Evolutionary conservation across 2,113 vertebrate species (phyloP).

Genomic region (Azemiops feae): DNA sequence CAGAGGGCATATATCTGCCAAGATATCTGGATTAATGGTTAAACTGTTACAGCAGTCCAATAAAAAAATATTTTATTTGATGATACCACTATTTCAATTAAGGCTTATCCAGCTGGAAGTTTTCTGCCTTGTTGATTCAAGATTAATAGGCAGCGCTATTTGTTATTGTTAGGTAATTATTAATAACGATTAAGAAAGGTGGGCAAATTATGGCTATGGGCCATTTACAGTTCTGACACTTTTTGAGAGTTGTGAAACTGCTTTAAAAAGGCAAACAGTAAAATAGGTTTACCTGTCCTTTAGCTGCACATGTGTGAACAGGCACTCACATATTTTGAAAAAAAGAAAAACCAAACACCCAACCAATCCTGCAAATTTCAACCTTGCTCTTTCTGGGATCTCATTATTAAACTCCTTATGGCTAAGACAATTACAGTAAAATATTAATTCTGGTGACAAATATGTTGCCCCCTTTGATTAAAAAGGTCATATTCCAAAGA

Average conservation of each 20-base stretch:
- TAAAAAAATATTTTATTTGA: background rate
- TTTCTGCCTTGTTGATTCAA: background rate
- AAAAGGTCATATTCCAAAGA: background rate
- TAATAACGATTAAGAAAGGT: background rate
- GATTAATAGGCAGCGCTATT: background rate
- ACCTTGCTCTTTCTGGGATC: background rate
- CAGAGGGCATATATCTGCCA: constrained; percentile 63
- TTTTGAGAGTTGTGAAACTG: background rate
- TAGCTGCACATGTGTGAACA: background rate
- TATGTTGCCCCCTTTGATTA: background rate
- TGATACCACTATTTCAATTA: background rate
- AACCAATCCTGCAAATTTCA: background rate
- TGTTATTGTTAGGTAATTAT: background rate
- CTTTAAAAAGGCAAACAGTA: background rate
- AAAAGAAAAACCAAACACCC: background rate
- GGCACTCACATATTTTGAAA: background rate
- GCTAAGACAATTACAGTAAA: background rate
- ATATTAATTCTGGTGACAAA: background rate
- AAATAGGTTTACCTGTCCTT: background rate
- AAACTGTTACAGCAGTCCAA: background rate
- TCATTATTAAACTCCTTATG: background rate
- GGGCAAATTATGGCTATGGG: too few species aligned
- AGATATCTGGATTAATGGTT: background rate
- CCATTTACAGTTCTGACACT: background rate
- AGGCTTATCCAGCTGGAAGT: background rate